Base-by-base conservation (phyloP, 92 coral and sea anemone genomes). In the Palythoa grandiflora region DNA sequence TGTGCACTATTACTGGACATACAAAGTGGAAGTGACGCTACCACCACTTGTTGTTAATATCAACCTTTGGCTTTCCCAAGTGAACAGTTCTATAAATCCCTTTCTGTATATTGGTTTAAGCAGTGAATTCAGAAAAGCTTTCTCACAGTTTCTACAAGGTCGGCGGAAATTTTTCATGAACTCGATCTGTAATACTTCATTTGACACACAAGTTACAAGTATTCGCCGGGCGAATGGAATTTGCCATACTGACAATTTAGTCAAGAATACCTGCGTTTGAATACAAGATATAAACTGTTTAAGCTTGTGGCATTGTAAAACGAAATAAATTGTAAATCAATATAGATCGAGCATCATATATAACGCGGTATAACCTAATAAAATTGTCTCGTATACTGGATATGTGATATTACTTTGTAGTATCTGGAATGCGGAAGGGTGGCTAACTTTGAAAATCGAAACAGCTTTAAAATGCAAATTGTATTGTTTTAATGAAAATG, bases 51-150 rank as follows among this genome's bases (percentile, higher is more conserved):
- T 19, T 19, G 16, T 20, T 11, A n/a, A 28, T 17, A 21, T 81
- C 6, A 48, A 19, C 75, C 37, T 81, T 39, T 81, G 86, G 76
- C n/a, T 81, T 12, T 66, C 86, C 2, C 86, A 81, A 38, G 76
- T 75, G 1, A 81, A 81, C 50, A 81, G 86, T 14, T 20, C 86
- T 13, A 63, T 81, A 9, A 81, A 81, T 40, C 86, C 86, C 6
- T 81, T 75, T 44, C 39, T 81, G 6, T 81, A 81, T 71, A 81
- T 81, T 81, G 86, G 61, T 19, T 44, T 81, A 10, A 81, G 86
- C 73, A 12, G 63, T 38, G 86, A 81, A 19, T 81, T 81, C 63
- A 47, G 75, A 28, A 81, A 81, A 47, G 86, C 75, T 7, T 81
- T 81, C 52, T 1, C 14, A 11, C 76, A 81, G 47, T 51, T 66